Conservation (phyloP, 2,888 invertebrate genomes). For the Cyaniris semiargus region DNA sequence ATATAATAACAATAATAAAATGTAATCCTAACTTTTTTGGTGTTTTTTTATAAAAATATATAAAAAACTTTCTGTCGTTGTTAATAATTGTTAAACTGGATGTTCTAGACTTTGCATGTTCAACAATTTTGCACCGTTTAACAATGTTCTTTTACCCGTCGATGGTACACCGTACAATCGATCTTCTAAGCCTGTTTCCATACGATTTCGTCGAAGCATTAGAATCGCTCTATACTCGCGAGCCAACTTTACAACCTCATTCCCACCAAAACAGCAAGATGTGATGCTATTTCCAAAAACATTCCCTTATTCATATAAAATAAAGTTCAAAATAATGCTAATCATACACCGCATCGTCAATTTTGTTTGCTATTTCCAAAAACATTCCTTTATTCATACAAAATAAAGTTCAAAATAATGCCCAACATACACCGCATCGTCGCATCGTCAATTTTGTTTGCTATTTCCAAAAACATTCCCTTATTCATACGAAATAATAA, state of each 20-base stretch:
- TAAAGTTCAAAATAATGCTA: background rate
- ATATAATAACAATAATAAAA: background rate
- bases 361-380: constrained; percentile 3
- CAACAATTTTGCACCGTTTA: background rate
- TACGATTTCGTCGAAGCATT: background rate
- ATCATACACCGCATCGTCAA: background rate
- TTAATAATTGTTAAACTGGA: background rate
- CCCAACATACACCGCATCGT: background rate
- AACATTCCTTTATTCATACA: background rate
- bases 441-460: background rate
- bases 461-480: background rate
- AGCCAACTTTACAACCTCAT: background rate
- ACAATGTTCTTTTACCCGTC: background rate
- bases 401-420: background rate
- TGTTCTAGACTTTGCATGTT: background rate
- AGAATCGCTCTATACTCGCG: background rate
- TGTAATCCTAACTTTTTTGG: background rate
- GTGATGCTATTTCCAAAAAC: background rate
- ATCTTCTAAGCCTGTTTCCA: background rate
- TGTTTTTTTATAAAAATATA: constrained; percentile 13
- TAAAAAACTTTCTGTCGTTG: background rate
- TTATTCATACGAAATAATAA: background rate
- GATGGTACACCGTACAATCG: background rate
- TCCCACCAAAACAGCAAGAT: constrained; percentile 9
- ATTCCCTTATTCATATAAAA: background rate